Conservation (phyloP, 2,888 invertebrate genomes). For the Epinotia demarniana region DNA sequence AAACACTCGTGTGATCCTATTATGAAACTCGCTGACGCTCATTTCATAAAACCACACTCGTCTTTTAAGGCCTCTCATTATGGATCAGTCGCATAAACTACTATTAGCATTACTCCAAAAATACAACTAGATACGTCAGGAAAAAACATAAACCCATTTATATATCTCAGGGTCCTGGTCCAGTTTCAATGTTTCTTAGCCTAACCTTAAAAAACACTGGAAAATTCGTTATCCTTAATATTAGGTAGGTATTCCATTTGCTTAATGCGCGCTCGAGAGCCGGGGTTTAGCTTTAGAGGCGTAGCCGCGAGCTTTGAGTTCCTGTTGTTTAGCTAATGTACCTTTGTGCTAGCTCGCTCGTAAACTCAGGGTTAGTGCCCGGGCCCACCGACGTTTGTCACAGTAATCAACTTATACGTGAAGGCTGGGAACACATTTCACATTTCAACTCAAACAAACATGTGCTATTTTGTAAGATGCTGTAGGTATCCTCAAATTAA, state of each 20-base stretch:
- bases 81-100: no score
- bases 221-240: neutral
- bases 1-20: no score
- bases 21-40: no score
- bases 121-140: no score
- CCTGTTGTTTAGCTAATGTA: slow-evolving; percentile 74
- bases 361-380: slow-evolving; percentile 66
- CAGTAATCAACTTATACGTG: slow-evolving; percentile 26
- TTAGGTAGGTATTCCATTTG: slow-evolving; percentile 6
- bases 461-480: neutral
- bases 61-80: no score
- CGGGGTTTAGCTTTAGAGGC: slow-evolving; percentile 49
- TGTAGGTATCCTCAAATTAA: neutral
- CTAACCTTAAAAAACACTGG: neutral
- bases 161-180: neutral
- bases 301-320: slow-evolving; percentile 63
- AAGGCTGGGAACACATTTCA: neutral
- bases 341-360: slow-evolving; percentile 69
- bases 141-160: no score
- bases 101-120: no score
- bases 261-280: slow-evolving; percentile 10
- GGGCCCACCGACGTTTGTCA: slow-evolving; percentile 49
- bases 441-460: neutral
- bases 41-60: no score
- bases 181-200: neutral